A percentile compares a stretch with the other conserved stretches of the same genome.
These are phyloP conservation scores for Ceratina australensis DNA, from an alignment of 1,140 invertebrate genomes.

Conservation along the genomic window DNA sequence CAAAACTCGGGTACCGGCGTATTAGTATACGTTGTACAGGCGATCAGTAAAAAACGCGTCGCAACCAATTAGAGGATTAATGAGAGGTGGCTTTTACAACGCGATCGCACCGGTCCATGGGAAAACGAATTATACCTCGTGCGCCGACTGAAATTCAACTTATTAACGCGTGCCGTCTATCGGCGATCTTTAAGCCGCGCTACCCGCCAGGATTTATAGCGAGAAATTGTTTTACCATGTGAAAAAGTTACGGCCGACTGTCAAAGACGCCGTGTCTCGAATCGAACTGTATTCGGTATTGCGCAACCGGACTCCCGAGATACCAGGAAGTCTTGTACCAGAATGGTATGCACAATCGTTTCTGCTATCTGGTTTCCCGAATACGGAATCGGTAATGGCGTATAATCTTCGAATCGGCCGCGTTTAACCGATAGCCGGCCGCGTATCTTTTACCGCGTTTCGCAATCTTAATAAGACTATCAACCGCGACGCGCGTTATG, in stretches of 20 bases:
- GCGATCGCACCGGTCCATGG: conserved; percentile 17
- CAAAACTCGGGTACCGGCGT: conserved; percentile 34
- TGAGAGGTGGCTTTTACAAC: neutral
- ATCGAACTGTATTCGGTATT: conserved; percentile 20
- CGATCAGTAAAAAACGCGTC: conserved; percentile 41
- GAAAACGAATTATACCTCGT: neutral
- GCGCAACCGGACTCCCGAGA: conserved; percentile 40
- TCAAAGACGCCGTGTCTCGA: neutral
- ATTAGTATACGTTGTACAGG: conserved; percentile 15
- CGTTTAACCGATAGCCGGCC: neutral
- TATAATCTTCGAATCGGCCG: conserved; percentile 30
- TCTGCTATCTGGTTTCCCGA: conserved; percentile 41
- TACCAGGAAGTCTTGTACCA: conserved; percentile 51
- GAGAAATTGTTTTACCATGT: neutral
- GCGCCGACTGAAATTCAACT: neutral
- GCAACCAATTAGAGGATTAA: conserved; percentile 40
- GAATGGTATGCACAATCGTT: conserved; percentile 46
- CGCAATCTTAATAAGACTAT: conserved; percentile 30
- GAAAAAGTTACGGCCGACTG: neutral
- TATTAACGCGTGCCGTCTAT: no score
- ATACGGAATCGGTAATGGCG: conserved; percentile 39
- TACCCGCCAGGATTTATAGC: neutral
- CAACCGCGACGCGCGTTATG: neutral
- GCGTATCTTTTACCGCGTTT: neutral
- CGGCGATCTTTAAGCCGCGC: neutral